Evolutionary conservation across 1,140 invertebrate species (phyloP), one percentile per base, ranked within the genome.

Genomic region (Dendroctonus valens): DNA sequence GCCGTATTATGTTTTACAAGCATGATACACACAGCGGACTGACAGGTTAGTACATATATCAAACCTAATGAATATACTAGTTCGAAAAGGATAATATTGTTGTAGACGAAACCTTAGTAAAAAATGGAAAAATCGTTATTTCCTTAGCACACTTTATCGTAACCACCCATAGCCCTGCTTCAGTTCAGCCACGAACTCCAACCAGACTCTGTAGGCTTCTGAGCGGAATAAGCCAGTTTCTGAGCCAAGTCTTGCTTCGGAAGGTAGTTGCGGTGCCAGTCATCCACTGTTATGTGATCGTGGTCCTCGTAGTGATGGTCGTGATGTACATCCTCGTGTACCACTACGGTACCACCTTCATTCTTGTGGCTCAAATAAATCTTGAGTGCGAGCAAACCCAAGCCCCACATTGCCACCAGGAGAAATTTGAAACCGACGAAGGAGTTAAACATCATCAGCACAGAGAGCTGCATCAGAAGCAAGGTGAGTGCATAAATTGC

Each of bases 311-410:
- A 66, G 14, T 66, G 64, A n/a, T 66, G 64, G 12, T 68, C 66
- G 41, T 68, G 66, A 41, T 68, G 59, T 50, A 62, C 59, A 37
- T 68, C 66, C 40, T 68, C 66, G 42, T 68, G 60, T 15, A 68
- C 41, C 15, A 68, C 50, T 5, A 68, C 59, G 3, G 53, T 14
- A 5, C 46, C 55, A 12, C 38, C 52, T 52, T 44, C 41, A 44
- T 53, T 14, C 51, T 68, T 68, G 40, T 49, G 38, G 11, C 40
- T 12, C 7, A 62, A 8, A 42, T 48, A 68, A 5, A 68, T 54
- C 41, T 68, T 68, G 7, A 41, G 38, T 5, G 52, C 66, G n/a
- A 68, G 40, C 7, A 68, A 51, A 5, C 59, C 66, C 15, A 68
- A 14, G 38, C 49, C 66, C 66, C 66, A 68, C 59, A 68, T 68